Percentiles rank a stretch among this genome's conserved stretches.
Evolutionary conservation across 2,797 vertebrate genomes (phyloP).

Genomic region (Lacerta viridis): DNA sequence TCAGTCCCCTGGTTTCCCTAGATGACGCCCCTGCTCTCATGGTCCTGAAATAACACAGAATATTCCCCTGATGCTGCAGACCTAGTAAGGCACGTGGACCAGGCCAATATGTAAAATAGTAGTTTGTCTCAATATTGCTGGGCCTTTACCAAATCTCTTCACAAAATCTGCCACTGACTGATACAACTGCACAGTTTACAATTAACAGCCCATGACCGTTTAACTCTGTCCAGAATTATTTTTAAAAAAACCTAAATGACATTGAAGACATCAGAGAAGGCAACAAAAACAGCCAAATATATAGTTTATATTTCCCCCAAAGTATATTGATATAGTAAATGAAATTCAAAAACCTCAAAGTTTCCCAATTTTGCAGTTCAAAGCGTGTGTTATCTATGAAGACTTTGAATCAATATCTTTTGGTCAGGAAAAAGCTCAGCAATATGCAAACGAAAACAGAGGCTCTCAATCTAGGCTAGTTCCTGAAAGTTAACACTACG

Average conservation of each 20-base stretch:
- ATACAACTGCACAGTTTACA: background rate
- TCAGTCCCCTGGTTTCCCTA: no score
- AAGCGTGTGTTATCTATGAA: background rate
- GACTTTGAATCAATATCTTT: background rate
- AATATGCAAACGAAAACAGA: background rate
- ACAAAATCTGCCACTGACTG: background rate
- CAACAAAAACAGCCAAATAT: conserved; percentile 9
- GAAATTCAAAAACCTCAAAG: background rate
- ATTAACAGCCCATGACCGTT: background rate
- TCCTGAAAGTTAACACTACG: background rate
- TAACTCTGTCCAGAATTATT: conserved; percentile 12
- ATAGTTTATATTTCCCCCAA: background rate
- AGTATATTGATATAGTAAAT: conserved; percentile 36
- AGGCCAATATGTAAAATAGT: background rate
- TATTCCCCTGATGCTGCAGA: background rate
- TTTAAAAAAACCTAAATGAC: background rate
- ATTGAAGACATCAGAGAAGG: background rate
- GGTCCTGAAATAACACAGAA: background rate
- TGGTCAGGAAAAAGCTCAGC: background rate
- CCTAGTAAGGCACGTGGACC: no score
- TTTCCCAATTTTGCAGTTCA: background rate
- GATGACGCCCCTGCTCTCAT: background rate
- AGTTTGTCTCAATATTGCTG: background rate
- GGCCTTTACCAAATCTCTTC: background rate
- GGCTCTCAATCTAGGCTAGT: background rate